Percentiles rank a stretch among this genome's conserved stretches.
phyloP scores from a whole-genome alignment of 2,113 vertebrate species.

The Phrynosoma blainvillii region DNA sequence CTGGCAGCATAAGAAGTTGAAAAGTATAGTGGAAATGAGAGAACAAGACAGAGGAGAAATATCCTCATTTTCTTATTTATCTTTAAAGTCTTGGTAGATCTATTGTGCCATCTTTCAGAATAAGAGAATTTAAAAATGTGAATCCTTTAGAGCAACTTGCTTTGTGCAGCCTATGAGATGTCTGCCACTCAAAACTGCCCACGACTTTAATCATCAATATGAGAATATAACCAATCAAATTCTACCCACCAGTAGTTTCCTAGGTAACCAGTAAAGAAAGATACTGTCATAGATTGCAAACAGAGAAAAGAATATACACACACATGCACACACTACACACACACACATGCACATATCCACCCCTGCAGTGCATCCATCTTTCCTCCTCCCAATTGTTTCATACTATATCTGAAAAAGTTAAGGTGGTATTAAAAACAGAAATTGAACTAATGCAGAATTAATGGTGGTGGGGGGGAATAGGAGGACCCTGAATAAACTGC shows the following conservation, averaged over 20 bases:
- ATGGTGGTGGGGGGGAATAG: neutral
- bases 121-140: conserved; percentile 36
- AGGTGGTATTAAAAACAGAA: conserved; percentile 27
- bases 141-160: conserved; percentile 51
- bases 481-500: neutral
- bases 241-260: conserved; percentile 66
- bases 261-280: conserved; percentile 73
- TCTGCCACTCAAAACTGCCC: conserved; percentile 62
- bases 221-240: conserved; percentile 66
- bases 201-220: conserved; percentile 61
- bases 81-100: conserved; percentile 27
- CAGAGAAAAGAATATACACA: conserved; percentile 43
- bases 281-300: conserved; percentile 48
- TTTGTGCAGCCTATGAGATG: conserved; percentile 52
- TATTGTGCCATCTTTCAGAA: conserved; percentile 50
- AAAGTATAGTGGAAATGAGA: neutral
- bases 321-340: neutral
- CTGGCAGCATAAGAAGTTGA: neutral
- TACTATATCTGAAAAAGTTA: conserved; percentile 27
- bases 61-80: conserved; percentile 24
- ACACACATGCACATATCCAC: neutral
- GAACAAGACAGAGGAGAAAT: neutral
- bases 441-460: conserved; percentile 36
- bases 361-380: conserved; percentile 45
- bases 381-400: neutral